Conservation (phyloP, 2,888 invertebrate genomes). For the Limenitis camilla region DNA sequence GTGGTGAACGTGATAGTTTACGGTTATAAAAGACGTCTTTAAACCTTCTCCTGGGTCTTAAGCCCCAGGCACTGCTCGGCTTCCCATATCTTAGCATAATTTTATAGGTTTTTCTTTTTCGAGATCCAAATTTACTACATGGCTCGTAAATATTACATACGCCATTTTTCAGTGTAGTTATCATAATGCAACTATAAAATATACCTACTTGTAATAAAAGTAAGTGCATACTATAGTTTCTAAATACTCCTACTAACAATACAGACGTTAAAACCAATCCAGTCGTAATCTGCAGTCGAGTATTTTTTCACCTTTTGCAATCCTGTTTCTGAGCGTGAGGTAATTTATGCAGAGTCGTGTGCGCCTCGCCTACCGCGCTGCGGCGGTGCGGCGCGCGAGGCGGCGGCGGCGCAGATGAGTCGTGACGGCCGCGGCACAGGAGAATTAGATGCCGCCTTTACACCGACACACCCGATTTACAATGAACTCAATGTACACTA, state of each 20-base stretch:
- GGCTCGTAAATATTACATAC: no score
- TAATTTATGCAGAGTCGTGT: conserved; percentile 64
- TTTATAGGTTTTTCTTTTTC: no score
- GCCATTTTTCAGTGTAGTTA: no score
- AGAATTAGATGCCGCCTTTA: conserved; percentile 43
- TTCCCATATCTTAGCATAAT: no score
- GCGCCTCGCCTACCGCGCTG: conserved; percentile 33
- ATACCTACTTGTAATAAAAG: no score
- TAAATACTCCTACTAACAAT: background rate
- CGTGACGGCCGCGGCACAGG: conserved; percentile 48
- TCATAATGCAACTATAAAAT: no score
- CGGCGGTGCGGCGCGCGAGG: conserved; percentile 39
- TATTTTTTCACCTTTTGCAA: conserved; percentile 9
- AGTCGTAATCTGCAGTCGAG: background rate
- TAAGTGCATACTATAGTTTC: no score
- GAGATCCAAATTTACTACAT: no score
- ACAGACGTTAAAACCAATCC: conserved; percentile 1
- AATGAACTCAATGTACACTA: conserved; percentile 12
- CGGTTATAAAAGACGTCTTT: no score
- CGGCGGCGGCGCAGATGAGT: conserved; percentile 30
- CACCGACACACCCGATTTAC: conserved; percentile 17
- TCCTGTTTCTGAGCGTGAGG: conserved; percentile 33
- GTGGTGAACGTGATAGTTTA: no score
- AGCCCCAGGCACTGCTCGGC: no score
- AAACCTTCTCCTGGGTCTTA: no score